Evolutionary conservation across 2,797 vertebrate species (phyloP), one percentile per base, ranked within the genome.

Genomic region (Lagorchestes hirsutus): DNA sequence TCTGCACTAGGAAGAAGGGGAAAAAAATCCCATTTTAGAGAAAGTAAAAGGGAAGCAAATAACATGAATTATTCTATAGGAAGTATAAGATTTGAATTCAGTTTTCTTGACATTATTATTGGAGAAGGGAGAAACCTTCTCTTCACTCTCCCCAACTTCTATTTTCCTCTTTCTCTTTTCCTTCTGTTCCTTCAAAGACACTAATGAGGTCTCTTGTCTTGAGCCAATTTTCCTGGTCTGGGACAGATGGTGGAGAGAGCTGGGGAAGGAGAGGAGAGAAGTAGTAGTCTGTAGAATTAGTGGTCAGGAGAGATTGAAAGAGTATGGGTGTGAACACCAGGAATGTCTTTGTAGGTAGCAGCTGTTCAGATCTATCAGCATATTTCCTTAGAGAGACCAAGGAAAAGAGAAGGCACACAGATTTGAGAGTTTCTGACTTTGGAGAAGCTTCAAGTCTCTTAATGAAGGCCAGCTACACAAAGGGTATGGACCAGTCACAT

Each of bases 11-110:
- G 92, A 24, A 91, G 57, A 91, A 31, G 34, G 10, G 58, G 92
- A 55, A 90, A 22, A 34, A 46, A 50, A 4, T 22, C 18, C 40
- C n/a, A 0, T 57, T 91, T 55, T 93, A 56, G 56, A 55, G 67
- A 58, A 13, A 13, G n/a, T 62, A 62, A 90, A 59, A 90, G 22
- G 27, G 58, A 92, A 55, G 34, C 28, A 5, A 3, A 27, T 46
- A 90, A 34, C 50, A 22, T 59, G 27, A 34, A 5, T 87, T n/a
- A 55, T 90, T 90, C 92, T 62, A 62, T 46, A 57, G 28, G 46
- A 91, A 93, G 93, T 59, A 1, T 93, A 40, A 57, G 34, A 54
- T 96, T 94, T 92, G 95, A 95, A 95, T 55, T 46, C 14, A n/a
- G 87, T 34, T 90, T 96, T 92, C 95, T 95, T 56, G 13, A 50